Evolutionary conservation across 2,888 invertebrate species (phyloP), one percentile per base, ranked within the genome.

Genomic region (Tipula confusa): DNA sequence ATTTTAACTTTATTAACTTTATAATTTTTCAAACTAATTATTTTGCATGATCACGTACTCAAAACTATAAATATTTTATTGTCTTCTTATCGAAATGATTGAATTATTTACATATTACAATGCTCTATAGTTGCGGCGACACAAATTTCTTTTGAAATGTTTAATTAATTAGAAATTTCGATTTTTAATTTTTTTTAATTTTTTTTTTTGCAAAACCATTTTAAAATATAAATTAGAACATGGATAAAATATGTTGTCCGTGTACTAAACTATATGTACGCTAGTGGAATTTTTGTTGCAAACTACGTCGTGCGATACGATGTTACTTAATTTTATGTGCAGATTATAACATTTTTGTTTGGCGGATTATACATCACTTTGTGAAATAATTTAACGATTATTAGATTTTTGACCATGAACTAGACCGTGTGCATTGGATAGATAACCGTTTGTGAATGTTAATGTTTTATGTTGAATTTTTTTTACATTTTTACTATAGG

Each of bases 151-250:
- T 43, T 43, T 43, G n/a, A 43, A n/a, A 43, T 43, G 43, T 43
- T 43, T n/a, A 43, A 43, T 43, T 43, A 43, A 64, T 64, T 64
- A 64, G 64, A 64, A 64, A 64, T 64, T 64, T 64, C 18, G 64
- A n/a, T 7, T 64, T 64, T 64, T 64, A 64, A 24, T 64, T 24
- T 18, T 24, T 9, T 64, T 64, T 64, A 24, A 64, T 24, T 64
- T 7, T 24, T n/a, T n/a, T 64, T 64, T 9, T 9, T 36, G n/a
- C 43, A 43, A n/a, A 29, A 3, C 18, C 18, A n/a, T 81, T 31
- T 81, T 81, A 29, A 11, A 29, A 11, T 28, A 9, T 79, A 29
- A 29, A 79, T 79, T 29, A 79, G 29, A 29, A 13, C 9, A 79
- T 31, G 29, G 9, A 15, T 29, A 29, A 80, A 29, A 29, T 80